Conservation (phyloP, 2,113 vertebrate genomes). For the Furnarius figulus region DNA sequence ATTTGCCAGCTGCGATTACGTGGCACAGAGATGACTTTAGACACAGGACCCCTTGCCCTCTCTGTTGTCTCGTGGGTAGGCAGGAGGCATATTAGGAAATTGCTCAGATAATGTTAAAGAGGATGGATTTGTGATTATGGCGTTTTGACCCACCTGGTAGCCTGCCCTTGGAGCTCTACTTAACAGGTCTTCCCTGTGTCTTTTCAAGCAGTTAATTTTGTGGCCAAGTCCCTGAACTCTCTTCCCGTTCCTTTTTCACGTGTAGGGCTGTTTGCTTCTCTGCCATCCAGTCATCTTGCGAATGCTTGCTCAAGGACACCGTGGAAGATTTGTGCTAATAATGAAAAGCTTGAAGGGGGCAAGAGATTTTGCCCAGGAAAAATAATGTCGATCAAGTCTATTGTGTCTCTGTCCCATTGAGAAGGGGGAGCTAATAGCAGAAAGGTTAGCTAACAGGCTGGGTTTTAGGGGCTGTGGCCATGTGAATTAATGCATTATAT, state of each 20-base stretch:
- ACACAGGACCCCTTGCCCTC: rapidly evolving
- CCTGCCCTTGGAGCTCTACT: slow-evolving; percentile 58
- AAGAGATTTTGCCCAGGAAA: slow-evolving; percentile 48
- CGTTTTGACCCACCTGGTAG: slow-evolving; percentile 36
- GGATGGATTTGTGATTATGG: slow-evolving; percentile 57
- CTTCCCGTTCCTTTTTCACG: slow-evolving; percentile 28
- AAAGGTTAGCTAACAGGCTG: neutral
- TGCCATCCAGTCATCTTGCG: slow-evolving; percentile 46
- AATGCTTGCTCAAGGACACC: slow-evolving; percentile 53
- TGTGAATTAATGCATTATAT: neutral
- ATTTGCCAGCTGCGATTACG: neutral
- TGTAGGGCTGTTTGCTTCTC: slow-evolving; percentile 55
- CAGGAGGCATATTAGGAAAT: neutral
- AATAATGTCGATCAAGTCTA: neutral
- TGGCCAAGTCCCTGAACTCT: slow-evolving; percentile 68
- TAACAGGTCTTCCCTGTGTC: slow-evolving; percentile 48
- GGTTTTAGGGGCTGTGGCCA: neutral
- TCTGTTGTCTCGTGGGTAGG: neutral
- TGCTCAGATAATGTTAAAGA: neutral
- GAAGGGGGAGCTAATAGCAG: neutral
- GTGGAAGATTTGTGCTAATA: slow-evolving; percentile 65
- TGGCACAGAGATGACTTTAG: neutral
- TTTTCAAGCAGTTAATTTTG: slow-evolving; percentile 59
- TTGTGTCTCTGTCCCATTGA: neutral
- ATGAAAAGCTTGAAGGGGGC: slow-evolving; percentile 53